Base-by-base conservation (phyloP, 2,888 invertebrate species). In the Agrotis ipsilon region DNA sequence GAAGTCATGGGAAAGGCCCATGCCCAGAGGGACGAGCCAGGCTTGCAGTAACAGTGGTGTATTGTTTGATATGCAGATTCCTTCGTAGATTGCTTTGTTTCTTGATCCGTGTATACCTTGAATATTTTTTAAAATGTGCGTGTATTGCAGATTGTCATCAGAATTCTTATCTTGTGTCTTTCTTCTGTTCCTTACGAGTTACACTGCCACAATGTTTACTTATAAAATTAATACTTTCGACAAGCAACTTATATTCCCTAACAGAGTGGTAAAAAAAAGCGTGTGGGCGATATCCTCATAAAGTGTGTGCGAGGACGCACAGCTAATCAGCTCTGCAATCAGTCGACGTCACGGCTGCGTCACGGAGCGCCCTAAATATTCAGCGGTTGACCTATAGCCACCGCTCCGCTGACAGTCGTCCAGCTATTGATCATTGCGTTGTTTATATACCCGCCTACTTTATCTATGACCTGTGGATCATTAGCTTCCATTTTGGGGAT, bases 331-430 rank as follows among this genome's bases (percentile, higher is more conserved):
- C 66, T 64, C 66, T 81, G 72, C 69, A 81, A 75, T 78, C 62
- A 62, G 24, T 27, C 72, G 79, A 70, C 81, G 80, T 81, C 71
- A 71, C 19, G 18, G 21, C 66, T 43, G 60, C 78, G 75, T 78
- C 82, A 81, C 67, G 27, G 13, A 39, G 72, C 48, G 79, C 57
- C 65, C 82, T 79, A 75, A 78, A 72, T 81, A 75, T 79, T 68
- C 54, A 51, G 59, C 75, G 68, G 66, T 68, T 81, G 75, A 81
- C 81, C 77, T 80, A 68, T 75, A 61, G 68, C 55, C 32, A 55
- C 62, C 64, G 68, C 76, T 45, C 13, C 27, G 52, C 72, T 80
- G 72, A 76, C 66, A 72, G 57, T 55, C 21, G 48, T 52, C 19
- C 58, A 73, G 46, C 72, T 52, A 72, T 80, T 68, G 52, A 72